These are phyloP conservation scores for Virgularia gustaviana DNA, from an alignment of 92 coral and sea anemone genomes.

Conservation along the genomic window DNA sequence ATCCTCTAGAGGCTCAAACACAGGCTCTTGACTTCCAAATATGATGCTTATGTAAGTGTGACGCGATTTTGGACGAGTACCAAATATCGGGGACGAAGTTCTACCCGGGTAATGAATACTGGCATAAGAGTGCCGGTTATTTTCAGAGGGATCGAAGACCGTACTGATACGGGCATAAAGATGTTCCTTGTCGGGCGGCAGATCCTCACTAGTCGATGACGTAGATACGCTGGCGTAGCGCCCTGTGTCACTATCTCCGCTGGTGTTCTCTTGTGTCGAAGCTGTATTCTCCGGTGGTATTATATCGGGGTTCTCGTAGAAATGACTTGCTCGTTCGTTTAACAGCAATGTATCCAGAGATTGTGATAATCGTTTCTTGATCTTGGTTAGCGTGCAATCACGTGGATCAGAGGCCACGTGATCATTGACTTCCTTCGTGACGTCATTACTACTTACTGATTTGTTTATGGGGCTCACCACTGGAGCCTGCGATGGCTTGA, in stretches of 20 bases:
- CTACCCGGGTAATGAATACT: background rate
- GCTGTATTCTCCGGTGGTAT: background rate
- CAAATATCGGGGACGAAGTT: background rate
- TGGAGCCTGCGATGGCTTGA: conserved; percentile 10
- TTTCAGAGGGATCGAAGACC: background rate
- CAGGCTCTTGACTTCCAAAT: conserved; percentile 27
- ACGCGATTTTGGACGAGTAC: background rate
- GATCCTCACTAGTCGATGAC: background rate
- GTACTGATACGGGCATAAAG: conserved; percentile 22
- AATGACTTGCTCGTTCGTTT: conserved; percentile 20
- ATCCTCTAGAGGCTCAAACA: background rate
- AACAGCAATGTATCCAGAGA: conserved; percentile 9
- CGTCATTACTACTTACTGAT: conserved; percentile 14
- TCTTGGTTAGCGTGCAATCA: conserved; percentile 26
- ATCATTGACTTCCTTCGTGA: conserved; percentile 22
- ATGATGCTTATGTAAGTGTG: conserved; percentile 26
- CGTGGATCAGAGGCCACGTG: conserved; percentile 34
- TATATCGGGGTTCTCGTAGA: conserved; percentile 13
- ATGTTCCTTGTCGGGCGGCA: conserved; percentile 30
- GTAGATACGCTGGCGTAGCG: conserved; percentile 17
- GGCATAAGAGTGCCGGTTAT: conserved; percentile 26
- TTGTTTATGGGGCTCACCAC: background rate
- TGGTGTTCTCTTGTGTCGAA: background rate
- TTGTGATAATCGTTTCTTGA: conserved; percentile 28
- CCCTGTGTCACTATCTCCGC: background rate